Conservation (phyloP, 1,140 invertebrate species). For the Orius insidiosus region DNA sequence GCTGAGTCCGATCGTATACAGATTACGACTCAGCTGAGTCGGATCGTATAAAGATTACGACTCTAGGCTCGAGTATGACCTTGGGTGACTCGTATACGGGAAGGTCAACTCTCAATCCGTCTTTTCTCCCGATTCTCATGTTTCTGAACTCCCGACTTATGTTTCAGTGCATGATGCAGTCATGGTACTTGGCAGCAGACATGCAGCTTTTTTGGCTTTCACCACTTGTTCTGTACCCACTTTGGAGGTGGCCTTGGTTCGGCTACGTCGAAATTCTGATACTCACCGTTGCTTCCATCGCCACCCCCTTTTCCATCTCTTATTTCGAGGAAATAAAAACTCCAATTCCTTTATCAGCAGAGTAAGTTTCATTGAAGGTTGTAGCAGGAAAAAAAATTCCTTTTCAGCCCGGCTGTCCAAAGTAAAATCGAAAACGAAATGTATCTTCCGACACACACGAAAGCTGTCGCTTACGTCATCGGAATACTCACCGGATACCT, state of each 20-base stretch:
- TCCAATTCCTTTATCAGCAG: constrained; percentile 16
- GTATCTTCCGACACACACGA: constrained; percentile 19
- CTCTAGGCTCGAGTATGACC: too few relatives aligned
- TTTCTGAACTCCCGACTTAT: too few relatives aligned
- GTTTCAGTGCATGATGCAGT: constrained; percentile 33
- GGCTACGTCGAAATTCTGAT: constrained; percentile 12
- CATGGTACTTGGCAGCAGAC: constrained; percentile 37
- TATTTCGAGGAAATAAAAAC: constrained; percentile 13
- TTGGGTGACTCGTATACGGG: too few relatives aligned
- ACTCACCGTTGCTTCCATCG: constrained; percentile 11
- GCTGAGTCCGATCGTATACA: too few relatives aligned
- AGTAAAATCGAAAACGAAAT: constrained; percentile 13
- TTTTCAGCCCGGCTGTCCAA: constrained; percentile 12
- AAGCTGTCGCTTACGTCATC: constrained; percentile 28
- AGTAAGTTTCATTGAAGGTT: constrained; percentile 15
- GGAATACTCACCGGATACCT: constrained; percentile 27
- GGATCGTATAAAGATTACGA: too few relatives aligned
- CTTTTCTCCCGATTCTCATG: too few relatives aligned
- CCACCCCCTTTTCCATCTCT: constrained; percentile 11
- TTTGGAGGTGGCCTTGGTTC: constrained; percentile 25
- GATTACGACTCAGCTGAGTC: too few relatives aligned
- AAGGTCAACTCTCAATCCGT: too few relatives aligned
- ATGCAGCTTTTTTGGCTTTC: constrained; percentile 33
- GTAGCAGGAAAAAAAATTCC: not conserved
- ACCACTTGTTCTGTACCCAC: constrained; percentile 28